Base-by-base conservation (phyloP, 2,797 vertebrate species). In the Coendou prehensilis region DNA sequence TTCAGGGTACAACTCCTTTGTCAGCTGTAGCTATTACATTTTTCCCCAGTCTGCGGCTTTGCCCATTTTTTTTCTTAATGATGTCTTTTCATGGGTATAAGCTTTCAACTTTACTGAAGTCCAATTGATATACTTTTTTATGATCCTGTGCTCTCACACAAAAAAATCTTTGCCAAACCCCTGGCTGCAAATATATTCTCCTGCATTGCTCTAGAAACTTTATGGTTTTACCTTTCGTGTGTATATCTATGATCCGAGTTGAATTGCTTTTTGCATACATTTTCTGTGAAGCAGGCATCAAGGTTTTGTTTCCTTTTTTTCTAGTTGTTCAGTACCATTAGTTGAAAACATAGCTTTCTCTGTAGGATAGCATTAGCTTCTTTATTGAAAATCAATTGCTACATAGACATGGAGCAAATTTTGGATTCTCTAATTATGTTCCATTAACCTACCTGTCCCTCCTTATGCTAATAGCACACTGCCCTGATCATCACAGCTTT, bases 351-450 rank as follows among this genome's bases (percentile, higher is more conserved):
- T 9, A 61, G 54, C 50, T 80, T 96, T 92, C 50, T 84, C 93
- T 41, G 14, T 84, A n/a, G 73, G 26, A 67, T 61, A 26, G 15
- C 33, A 18, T 56, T 28, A 10, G 37, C 9, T 85, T 6, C 80
- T 69, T 88, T 52, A 84, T 17, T 84, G 71, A 84, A 88, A 89
- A 92, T 73, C 80, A 92, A 18, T 79, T 64, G 56, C 63, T 45
- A 20, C 33, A 41, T 30, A 56, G 87, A 57, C 8, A 0, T 52
- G 56, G 18, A 56, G 78, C 61, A 33, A 67, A 64, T 54, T 92
- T 26, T 89, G 47, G 26, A 63, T 84, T 73, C 47, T 92, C 20
- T 89, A 0, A 17, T 50, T 87, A 50, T 26, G 23, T 23, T 56
- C 37, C 78, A 41, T 71, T 84, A 37, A 63, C 76, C 71, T 45